Conservation (phyloP, 2,888 invertebrate genomes). For the Galerucella calmariensis region DNA sequence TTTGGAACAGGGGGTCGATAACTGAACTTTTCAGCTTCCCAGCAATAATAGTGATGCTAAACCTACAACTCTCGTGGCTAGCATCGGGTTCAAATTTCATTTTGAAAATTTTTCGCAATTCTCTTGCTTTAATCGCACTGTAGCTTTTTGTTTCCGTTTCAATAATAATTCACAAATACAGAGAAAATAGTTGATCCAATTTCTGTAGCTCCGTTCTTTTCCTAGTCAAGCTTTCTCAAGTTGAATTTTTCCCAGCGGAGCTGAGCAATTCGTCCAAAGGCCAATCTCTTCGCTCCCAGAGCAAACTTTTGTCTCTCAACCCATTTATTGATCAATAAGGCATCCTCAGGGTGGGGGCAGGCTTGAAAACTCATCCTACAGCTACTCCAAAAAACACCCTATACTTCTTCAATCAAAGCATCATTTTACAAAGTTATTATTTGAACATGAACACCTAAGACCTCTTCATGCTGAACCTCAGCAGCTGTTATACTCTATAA, state of each 20-base stretch:
- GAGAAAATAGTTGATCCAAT: no score
- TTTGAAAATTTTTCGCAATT: neutral
- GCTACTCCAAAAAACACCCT: no score
- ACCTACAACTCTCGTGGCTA: neutral
- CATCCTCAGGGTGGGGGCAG: no score
- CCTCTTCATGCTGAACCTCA: neutral
- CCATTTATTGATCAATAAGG: no score
- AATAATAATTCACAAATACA: no score
- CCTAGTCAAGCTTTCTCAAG: neutral
- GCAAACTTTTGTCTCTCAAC: no score
- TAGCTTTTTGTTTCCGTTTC: no score
- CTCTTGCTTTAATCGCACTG: no score
- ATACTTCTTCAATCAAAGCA: no score
- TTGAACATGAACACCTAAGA: neutral
- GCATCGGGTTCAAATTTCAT: neutral
- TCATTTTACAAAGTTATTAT: no score
- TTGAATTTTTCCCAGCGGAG: neutral
- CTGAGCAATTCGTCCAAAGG: neutral
- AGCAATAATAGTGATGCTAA: neutral
- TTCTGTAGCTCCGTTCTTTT: neutral
- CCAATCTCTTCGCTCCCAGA: neutral
- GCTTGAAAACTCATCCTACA: no score
- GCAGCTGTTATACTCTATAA: constrained; percentile 4
- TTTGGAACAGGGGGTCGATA: neutral
- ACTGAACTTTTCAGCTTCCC: neutral